Evolutionary conservation across 2,888 invertebrate species (phyloP).

Genomic region (Caenorhabditis sp.): DNA sequence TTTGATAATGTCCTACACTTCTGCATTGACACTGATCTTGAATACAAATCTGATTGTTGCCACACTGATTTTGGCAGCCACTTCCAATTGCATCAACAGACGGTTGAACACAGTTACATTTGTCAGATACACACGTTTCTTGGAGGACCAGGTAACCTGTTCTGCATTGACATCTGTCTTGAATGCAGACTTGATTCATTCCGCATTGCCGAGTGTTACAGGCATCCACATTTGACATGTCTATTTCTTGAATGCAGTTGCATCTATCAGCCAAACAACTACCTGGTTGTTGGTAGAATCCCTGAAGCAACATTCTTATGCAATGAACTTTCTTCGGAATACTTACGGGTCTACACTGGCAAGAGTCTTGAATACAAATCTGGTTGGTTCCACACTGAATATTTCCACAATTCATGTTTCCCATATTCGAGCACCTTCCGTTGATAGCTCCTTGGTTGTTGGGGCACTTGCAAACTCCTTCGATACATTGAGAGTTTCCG

Average conservation of each 20-base stretch:
- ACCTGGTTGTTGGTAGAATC: conserved; percentile 53
- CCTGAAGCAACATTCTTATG: not conserved
- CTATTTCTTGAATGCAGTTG: conserved; percentile 62
- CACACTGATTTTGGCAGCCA: conserved; percentile 46
- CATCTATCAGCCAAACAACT: conserved; percentile 63
- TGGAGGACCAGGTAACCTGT: conserved; percentile 43
- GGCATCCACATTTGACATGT: conserved; percentile 2
- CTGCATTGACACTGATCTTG: conserved; percentile 66
- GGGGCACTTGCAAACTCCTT: conserved; percentile 79
- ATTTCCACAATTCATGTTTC: conserved; percentile 28
- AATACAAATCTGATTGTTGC: conserved; percentile 56
- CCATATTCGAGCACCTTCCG: conserved; percentile 78
- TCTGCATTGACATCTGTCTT: conserved; percentile 60
- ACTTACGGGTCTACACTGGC: conserved; percentile 50
- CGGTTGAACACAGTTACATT: conserved; percentile 57
- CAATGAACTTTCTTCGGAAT: not conserved
- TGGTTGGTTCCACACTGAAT: conserved; percentile 55
- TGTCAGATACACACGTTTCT: conserved; percentile 48
- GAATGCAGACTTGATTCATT: conserved; percentile 52
- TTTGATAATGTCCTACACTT: conserved; percentile 19
- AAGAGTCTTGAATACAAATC: conserved; percentile 47
- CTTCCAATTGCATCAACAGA: conserved; percentile 29
- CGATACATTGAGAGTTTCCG: conserved; percentile 78
- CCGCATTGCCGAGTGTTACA: conserved; percentile 56
- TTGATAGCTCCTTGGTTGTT: conserved; percentile 72